A percentile compares a stretch with the other conserved stretches of the same genome.
Conservation (phyloP, 2,888 invertebrate species). For the Conops quadrifasciatus region DNA sequence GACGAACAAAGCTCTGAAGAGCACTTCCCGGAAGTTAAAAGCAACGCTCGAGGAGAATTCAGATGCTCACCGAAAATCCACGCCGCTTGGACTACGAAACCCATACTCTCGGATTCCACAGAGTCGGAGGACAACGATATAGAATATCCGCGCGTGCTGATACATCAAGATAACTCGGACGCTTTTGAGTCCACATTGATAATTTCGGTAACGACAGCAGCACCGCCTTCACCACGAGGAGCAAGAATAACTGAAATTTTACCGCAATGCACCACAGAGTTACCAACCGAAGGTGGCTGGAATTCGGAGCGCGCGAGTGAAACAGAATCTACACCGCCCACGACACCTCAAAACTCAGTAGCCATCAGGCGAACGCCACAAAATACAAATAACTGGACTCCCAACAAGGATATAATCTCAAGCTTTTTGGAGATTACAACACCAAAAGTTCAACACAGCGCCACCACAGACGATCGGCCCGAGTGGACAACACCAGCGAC, state of each 20-base stretch:
- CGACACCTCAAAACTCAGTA: too few relatives aligned
- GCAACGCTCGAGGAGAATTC: constrained; percentile 29
- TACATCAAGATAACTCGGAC: constrained; percentile 60
- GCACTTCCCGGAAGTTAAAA: constrained; percentile 42
- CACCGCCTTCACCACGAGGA: constrained; percentile 42
- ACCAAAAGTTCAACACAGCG: constrained; percentile 41
- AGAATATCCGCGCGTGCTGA: constrained; percentile 57
- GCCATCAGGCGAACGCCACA: constrained; percentile 21
- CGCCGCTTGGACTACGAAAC: constrained; percentile 56
- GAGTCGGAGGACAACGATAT: constrained; percentile 47
- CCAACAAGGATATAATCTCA: constrained; percentile 52
- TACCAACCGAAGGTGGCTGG: background rate
- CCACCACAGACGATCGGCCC: constrained; percentile 34
- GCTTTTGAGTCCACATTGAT: constrained; percentile 59
- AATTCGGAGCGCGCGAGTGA: too few relatives aligned
- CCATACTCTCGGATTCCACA: constrained; percentile 50
- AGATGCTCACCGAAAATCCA: constrained; percentile 32
- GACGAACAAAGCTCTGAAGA: constrained; percentile 40
- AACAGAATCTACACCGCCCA: too few relatives aligned
- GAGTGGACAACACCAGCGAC: constrained; percentile 23
- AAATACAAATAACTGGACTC: constrained; percentile 50
- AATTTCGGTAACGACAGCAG: constrained; percentile 56
- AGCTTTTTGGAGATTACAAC: constrained; percentile 49
- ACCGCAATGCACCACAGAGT: background rate
- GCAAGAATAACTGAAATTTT: constrained; percentile 45